Evolutionary conservation across 1,140 invertebrate species (phyloP).

Genomic region (Globodera rostochiensis): DNA sequence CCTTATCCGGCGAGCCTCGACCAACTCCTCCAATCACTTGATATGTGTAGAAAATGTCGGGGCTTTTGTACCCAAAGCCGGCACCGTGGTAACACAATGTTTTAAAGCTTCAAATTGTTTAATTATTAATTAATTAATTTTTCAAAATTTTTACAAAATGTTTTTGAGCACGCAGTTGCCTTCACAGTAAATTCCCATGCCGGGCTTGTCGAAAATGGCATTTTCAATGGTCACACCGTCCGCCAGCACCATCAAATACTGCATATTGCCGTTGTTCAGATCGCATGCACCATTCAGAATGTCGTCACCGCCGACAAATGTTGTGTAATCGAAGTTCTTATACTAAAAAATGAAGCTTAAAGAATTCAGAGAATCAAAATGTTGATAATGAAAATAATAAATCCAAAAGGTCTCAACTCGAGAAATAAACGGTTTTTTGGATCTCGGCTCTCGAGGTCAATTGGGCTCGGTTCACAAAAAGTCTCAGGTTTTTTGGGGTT

Average conservation of each 20-base stretch:
- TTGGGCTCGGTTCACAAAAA: too few relatives aligned
- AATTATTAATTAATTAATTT: neutral
- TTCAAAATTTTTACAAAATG: neutral
- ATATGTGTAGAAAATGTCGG: neutral
- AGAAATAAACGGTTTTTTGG: too few relatives aligned
- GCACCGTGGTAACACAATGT: neutral
- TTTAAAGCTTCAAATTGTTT: neutral
- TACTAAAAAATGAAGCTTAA: neutral
- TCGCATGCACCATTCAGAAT: neutral
- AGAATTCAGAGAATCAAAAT: neutral
- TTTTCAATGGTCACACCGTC: neutral
- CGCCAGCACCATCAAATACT: neutral
- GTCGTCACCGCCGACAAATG: neutral
- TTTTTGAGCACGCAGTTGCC: neutral
- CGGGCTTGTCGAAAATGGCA: neutral
- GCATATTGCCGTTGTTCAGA: neutral
- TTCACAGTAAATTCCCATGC: neutral
- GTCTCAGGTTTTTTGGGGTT: too few relatives aligned
- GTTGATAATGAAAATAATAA: too few relatives aligned
- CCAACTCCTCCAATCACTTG: neutral
- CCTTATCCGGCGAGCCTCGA: neutral
- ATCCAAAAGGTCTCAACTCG: too few relatives aligned
- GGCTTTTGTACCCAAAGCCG: neutral
- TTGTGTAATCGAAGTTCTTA: neutral
- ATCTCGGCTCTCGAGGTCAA: too few relatives aligned